Evolutionary conservation across 2,113 vertebrate species (phyloP), one percentile per base, ranked within the genome.

Genomic region (Misgurnus anguillicaudatus): DNA sequence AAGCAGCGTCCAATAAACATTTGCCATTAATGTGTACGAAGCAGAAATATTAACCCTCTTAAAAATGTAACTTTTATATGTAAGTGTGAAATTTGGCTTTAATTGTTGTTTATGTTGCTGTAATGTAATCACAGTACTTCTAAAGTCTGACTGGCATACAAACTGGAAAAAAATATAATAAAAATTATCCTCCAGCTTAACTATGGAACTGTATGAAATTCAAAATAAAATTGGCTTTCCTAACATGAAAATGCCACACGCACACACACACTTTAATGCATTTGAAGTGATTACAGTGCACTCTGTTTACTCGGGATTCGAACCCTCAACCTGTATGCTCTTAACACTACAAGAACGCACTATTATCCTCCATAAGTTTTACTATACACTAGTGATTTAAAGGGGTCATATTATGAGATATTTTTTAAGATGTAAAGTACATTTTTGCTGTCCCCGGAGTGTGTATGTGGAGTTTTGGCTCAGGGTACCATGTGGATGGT

Each of bases 1-100:
- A 47, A 61, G 61, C 73, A 80, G 80, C 71, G 68, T 72, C 69
- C 55, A 48, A 57, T 45, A 80, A 75, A 75, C 38, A 39, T 58
- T 41, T 75, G 17, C 57, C 62, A 21, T 48, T 48, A 8, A 5
- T 47, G 39, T 76, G 31, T 76, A 48, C 61, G 19, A 38, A 62
- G 72, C 36, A 60, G 66, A 48, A 70, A 60, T 71, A 74, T 64
- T 70, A 72, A 79, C 53, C 53, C n/a, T 57, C n/a, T 1, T 64
- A 72, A n/a, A 8, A 38, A 4, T 71, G 19, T 45, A 74, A 61
- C 71, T 41, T 45, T 45, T 74, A 74, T 47, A 47, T 47, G 71
- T 62, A 42, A 17, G 31, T 17, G 19, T 74, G 13, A 24, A 21
- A 61, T 62, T 61, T 36, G 19, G 61, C 47, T 61, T 31, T 17